Conservation (phyloP, 2,888 invertebrate species). For the Meganola albula region DNA sequence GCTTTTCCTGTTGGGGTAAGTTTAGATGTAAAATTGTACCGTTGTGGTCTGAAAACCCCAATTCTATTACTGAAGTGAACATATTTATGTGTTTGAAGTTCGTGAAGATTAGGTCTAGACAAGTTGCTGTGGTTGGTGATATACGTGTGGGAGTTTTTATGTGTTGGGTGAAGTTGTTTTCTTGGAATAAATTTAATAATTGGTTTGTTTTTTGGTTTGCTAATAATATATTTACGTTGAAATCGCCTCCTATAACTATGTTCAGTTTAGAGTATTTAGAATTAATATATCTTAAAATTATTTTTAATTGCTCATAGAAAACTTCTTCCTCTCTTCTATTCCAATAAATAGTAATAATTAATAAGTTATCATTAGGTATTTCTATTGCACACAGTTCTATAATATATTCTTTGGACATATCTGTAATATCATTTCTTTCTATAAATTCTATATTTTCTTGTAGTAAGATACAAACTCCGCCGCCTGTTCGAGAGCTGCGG, state of each 20-base stretch:
- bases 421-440: conserved; percentile 1
- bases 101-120: conserved; percentile 7
- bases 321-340: conserved; percentile 5
- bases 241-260: conserved; percentile 1
- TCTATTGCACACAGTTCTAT: too few species aligned
- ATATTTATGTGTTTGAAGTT: conserved; percentile 2
- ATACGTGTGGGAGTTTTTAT: conserved; percentile 1
- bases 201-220: neutral
- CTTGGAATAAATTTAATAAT: neutral
- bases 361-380: neutral
- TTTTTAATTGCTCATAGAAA: conserved; percentile 3
- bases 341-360: conserved; percentile 5
- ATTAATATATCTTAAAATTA: conserved; percentile 3
- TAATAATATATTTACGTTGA: too few species aligned
- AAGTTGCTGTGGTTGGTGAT: neutral
- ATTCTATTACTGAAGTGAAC: conserved; percentile 2
- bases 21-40: conserved; percentile 1
- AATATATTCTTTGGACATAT: too few species aligned
- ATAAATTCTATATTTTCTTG: neutral
- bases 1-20: neutral
- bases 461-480: conserved; percentile 4
- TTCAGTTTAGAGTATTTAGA: conserved; percentile 5
- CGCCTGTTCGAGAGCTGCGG: conserved; percentile 1
- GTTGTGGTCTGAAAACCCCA: conserved; percentile 4
- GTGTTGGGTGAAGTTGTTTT: conserved; percentile 1